These are phyloP conservation scores for Phyto melanocephala DNA, from an alignment of 2,888 invertebrate genomes.

Conservation along the genomic window DNA sequence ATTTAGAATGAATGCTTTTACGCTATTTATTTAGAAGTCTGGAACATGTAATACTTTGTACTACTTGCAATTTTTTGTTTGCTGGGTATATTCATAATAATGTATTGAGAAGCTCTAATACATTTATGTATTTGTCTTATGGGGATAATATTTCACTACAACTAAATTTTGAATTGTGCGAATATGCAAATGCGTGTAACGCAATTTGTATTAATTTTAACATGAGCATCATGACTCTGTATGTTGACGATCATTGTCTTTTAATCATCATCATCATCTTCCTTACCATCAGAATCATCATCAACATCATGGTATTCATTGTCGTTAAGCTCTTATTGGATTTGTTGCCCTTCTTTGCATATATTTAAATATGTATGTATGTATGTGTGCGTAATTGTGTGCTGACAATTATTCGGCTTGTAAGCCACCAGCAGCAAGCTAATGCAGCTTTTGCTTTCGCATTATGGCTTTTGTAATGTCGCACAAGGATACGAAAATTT, in stretches of 20 bases:
- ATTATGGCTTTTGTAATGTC: constrained; percentile 46
- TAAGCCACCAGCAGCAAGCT: neutral
- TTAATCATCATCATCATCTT: constrained; percentile 17
- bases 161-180: neutral
- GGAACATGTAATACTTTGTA: too few species aligned
- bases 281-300: constrained; percentile 8
- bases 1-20: too few species aligned
- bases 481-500: constrained; percentile 42
- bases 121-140: too few species aligned
- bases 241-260: constrained; percentile 9
- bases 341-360: constrained; percentile 17
- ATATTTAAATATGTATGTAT: neutral
- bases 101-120: too few species aligned
- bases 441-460: constrained; percentile 54
- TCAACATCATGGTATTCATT: neutral
- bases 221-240: constrained; percentile 1
- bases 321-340: constrained; percentile 16
- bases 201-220: constrained; percentile 50
- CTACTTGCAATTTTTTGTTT: too few species aligned
- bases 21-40: too few species aligned
- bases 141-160: neutral
- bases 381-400: neutral
- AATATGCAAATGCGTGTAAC: constrained; percentile 11
- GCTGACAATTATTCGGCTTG: neutral
- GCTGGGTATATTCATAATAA: too few species aligned